phyloP scores from a whole-genome alignment of 2,797 vertebrate species.

The Xiphorhynchus erythropygius region DNA sequence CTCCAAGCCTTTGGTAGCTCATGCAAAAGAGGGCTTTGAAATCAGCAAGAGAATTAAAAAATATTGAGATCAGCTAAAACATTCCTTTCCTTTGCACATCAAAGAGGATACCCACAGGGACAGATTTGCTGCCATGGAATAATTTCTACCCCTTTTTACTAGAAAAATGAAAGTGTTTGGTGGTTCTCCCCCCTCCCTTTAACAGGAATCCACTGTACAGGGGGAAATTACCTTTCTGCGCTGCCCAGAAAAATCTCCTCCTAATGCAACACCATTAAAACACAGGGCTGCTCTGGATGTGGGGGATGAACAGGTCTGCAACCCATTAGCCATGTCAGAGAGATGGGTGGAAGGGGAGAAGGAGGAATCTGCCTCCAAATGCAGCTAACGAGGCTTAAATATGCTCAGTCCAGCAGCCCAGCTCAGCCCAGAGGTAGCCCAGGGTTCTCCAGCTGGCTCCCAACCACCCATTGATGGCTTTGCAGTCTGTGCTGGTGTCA shows the following conservation, averaged over 20 bases:
- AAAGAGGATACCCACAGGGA: conserved; percentile 55
- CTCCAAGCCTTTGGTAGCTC: not conserved
- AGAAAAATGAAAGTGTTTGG: not conserved
- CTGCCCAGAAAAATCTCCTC: not conserved
- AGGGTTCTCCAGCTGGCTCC: not conserved
- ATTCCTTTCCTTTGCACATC: conserved; percentile 42
- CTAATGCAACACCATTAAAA: not conserved
- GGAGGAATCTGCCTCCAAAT: not conserved
- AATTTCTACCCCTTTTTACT: conserved; percentile 12
- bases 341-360: not conserved
- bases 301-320: not conserved
- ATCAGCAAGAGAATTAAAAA: conserved; percentile 62
- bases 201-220: accelerated
- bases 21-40: conserved; percentile 8
- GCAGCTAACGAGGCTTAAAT: not conserved
- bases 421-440: not conserved
- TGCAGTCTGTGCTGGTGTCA: not conserved
- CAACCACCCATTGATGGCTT: not conserved
- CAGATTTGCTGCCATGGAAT: conserved; percentile 31
- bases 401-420: not conserved
- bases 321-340: not conserved
- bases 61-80: conserved; percentile 57
- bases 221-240: not conserved
- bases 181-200: not conserved
- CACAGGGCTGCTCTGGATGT: accelerated